Base-by-base conservation (phyloP, 1,140 invertebrate genomes). In the Drosophila tsacasi region DNA sequence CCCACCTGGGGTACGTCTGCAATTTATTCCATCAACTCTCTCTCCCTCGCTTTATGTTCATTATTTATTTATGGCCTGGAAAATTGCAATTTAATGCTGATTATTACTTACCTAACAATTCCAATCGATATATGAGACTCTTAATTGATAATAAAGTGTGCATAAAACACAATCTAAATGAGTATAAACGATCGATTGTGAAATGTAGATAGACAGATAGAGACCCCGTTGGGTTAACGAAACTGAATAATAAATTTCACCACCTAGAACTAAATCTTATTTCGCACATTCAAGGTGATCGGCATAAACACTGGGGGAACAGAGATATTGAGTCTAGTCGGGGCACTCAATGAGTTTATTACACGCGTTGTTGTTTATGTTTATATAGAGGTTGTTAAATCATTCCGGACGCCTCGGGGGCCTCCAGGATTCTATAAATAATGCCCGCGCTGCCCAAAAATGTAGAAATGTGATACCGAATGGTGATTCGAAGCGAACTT, bases 321-420 rank as follows among this genome's bases (percentile, higher is more conserved):
- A 23, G 23, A 47, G 32, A 57, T 68, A 46, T 46, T 69, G 21
- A 47, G 63, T 68, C 44, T 42, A 50, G 30, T 27, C 19, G 21
- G 6, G 39, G 30, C 39, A 71, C 49, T 71, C 67, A 46, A 30
- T 39, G 21, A 42, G 47, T 71, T 68, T 71, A 68, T 71, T 39
- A 46, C 47, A 25, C 8, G 2, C 23, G 12, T 32, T n/a, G n/a
- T 46, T 71, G 67, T 71, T 71, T 71, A 55, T 71, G 67, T 71
- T 71, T 71, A 68, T 57, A 57, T 68, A 57, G 30, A 55, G 19
- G 30, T 71, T 25, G 64, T 68, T 68, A 71, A 71, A 61, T 10
- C 15, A 62, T 13, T 54, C 46, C 32, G 15, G 8, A 59, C 17
- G 39, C 21, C 57, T 15, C 17, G 30, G 63, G 37, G 40, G 57